These are phyloP conservation scores for Zoanthus sociatus DNA, from an alignment of 92 coral and sea anemone genomes.

Conservation along the genomic window DNA sequence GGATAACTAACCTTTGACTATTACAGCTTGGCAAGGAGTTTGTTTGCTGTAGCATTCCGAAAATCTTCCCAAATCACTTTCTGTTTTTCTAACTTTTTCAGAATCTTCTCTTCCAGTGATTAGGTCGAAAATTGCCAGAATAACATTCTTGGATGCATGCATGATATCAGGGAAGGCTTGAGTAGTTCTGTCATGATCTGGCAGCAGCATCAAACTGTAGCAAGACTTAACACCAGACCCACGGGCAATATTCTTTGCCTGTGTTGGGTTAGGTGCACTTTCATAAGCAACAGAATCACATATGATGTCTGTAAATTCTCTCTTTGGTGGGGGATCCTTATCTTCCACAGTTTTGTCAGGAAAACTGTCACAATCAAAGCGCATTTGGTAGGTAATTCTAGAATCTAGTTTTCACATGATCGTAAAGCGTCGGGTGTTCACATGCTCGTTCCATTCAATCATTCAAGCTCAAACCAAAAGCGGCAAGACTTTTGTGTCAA, in stretches of 20 bases:
- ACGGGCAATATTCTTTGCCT: slow-evolving; percentile 56
- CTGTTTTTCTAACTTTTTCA: not conserved
- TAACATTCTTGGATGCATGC: not conserved
- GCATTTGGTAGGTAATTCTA: too few species aligned
- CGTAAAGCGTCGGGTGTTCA: slow-evolving; percentile 27
- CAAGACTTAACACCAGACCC: slow-evolving; percentile 61
- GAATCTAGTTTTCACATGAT: slow-evolving; percentile 28
- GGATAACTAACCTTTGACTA: too few species aligned
- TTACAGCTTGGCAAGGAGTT: too few species aligned
- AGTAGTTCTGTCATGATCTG: not conserved
- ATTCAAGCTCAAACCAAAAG: slow-evolving; percentile 33
- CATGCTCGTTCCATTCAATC: slow-evolving; percentile 34
- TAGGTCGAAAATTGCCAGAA: not conserved
- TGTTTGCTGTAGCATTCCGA: too few species aligned
- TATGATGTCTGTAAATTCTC: not conserved
- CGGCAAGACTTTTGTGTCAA: slow-evolving; percentile 28
- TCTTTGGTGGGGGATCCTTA: not conserved
- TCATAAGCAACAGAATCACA: slow-evolving; percentile 61
- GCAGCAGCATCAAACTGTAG: slow-evolving; percentile 10
- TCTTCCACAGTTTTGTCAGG: not conserved
- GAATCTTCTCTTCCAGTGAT: not conserved
- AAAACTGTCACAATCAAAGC: too few species aligned
- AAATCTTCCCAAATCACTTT: not conserved
- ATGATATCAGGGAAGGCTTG: not conserved
- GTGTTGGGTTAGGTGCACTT: slow-evolving; percentile 61